Percentiles rank a stretch among this genome's conserved stretches.
These are phyloP conservation scores for Isurus oxyrinchus DNA, from an alignment of 2,113 vertebrate genomes.

Conservation along the genomic window DNA sequence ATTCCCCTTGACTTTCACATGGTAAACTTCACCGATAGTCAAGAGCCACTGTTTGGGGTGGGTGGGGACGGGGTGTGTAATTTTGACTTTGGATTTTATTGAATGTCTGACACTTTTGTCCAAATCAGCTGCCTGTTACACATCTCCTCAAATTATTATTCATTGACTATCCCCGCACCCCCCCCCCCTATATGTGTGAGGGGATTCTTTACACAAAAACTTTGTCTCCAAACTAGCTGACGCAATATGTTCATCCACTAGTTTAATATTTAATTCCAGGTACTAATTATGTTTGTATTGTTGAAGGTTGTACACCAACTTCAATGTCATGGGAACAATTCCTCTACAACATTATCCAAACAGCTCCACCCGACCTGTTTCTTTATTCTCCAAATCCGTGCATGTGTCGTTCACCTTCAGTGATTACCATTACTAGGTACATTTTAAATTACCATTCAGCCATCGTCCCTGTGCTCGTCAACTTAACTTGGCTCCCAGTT, in stretches of 20 bases:
- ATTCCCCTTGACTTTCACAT: not conserved
- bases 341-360: not conserved
- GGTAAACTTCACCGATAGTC: not conserved
- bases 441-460: not conserved
- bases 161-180: not conserved
- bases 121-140: not conserved
- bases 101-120: not conserved
- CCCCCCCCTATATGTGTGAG: not conserved
- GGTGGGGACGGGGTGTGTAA: not conserved
- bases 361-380: not conserved
- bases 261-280: not conserved
- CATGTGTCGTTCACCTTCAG: not conserved
- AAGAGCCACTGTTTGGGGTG: not conserved
- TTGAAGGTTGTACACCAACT: not conserved
- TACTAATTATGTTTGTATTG: not conserved
- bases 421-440: not conserved
- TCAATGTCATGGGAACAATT: not conserved
- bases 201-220: not conserved
- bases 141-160: not conserved
- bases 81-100: not conserved
- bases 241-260: not conserved
- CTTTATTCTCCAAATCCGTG: not conserved
- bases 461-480: no score
- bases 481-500: no score
- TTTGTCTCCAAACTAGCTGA: not conserved